Evolutionary conservation across 2,888 invertebrate genomes (phyloP).

Genomic region (Linnaemya tessellans): DNA sequence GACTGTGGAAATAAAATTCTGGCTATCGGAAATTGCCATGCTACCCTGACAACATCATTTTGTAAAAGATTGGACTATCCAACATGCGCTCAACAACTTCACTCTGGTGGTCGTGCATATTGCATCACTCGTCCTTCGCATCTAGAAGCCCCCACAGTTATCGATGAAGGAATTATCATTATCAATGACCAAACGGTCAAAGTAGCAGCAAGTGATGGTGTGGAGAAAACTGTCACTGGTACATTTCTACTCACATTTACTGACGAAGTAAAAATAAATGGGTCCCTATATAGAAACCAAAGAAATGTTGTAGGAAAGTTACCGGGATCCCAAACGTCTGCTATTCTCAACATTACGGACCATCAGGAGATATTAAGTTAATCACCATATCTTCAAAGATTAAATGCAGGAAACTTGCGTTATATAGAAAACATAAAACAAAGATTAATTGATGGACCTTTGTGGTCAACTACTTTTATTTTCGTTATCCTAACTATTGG

Average conservation of each 20-base stretch:
- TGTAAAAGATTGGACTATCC: constrained; percentile 31
- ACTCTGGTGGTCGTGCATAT: too few relatives aligned
- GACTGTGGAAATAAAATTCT: constrained; percentile 59
- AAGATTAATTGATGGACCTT: constrained; percentile 39
- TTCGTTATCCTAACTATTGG: constrained; percentile 29
- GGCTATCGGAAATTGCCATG: constrained; percentile 54
- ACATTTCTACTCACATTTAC: constrained; percentile 62
- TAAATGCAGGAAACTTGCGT: constrained; percentile 56
- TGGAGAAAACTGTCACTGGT: too few relatives aligned
- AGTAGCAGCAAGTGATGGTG: constrained; percentile 44
- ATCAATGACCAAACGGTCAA: constrained; percentile 50
- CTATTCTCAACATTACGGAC: constrained; percentile 60
- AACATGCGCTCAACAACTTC: too few relatives aligned
- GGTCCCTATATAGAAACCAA: constrained; percentile 55
- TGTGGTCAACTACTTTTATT: constrained; percentile 24
- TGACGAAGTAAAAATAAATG: constrained; percentile 56
- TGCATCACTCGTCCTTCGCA: constrained; percentile 58
- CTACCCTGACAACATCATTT: constrained; percentile 55
- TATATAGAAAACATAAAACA: constrained; percentile 45
- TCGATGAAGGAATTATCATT: constrained; percentile 54
- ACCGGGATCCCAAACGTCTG: constrained; percentile 34
- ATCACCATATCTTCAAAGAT: constrained; percentile 63
- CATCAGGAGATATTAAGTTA: constrained; percentile 63
- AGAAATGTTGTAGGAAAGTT: constrained; percentile 46
- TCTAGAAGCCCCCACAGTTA: constrained; percentile 53